Evolutionary conservation across 2,888 invertebrate species (phyloP).

Genomic region (Trimorus sp.): DNA sequence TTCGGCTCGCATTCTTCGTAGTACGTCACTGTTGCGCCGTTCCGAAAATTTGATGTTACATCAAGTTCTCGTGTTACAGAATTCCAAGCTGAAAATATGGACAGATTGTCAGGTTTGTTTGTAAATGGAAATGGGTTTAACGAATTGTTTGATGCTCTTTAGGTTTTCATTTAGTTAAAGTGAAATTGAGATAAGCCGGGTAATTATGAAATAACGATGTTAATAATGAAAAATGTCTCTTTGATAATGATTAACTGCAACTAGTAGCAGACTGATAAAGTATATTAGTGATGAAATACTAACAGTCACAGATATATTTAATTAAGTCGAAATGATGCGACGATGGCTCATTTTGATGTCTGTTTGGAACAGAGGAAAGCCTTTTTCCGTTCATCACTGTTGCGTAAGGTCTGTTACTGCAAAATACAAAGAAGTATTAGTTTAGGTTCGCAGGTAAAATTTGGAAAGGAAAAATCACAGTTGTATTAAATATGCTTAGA

Average conservation of each 20-base stretch:
- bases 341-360: conserved; percentile 77
- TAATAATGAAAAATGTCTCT: too few species aligned
- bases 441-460: too few species aligned
- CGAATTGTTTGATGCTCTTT: too few species aligned
- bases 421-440: too few species aligned
- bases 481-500: too few species aligned
- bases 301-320: conserved; percentile 88
- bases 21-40: conserved; percentile 84
- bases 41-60: conserved; percentile 77
- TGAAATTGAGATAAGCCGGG: too few species aligned
- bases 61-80: conserved; percentile 84
- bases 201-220: too few species aligned
- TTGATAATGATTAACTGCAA: background rate
- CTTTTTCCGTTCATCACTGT: conserved; percentile 80
- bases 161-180: too few species aligned
- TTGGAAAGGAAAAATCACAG: too few species aligned
- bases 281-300: conserved; percentile 56
- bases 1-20: conserved; percentile 84
- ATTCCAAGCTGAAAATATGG: conserved; percentile 78
- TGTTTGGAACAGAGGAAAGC: conserved; percentile 75
- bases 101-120: too few species aligned
- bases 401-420: conserved; percentile 75
- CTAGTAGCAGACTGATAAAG: too few species aligned
- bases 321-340: conserved; percentile 90
- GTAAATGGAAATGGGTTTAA: too few species aligned